A percentile compares a stretch with the other conserved stretches of the same genome.
Evolutionary conservation across 2,797 vertebrate genomes (phyloP).

Genomic region (Lacerta viridis): DNA sequence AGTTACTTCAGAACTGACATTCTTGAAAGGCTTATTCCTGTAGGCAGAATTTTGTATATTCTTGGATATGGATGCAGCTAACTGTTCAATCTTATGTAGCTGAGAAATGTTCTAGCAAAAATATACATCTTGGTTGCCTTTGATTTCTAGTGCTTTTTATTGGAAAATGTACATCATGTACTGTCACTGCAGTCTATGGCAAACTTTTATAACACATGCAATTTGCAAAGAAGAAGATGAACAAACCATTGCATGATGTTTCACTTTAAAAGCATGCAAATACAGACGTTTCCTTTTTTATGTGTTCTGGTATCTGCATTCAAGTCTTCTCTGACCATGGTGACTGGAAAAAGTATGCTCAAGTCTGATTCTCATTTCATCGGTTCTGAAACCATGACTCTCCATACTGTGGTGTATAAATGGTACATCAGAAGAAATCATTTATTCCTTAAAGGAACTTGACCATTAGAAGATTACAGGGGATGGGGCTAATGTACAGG

Average conservation of each 20-base stretch:
- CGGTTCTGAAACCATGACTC: constrained; percentile 63
- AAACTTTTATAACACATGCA: constrained; percentile 67
- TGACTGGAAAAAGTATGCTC: constrained; percentile 67
- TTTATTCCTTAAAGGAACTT: constrained; percentile 60
- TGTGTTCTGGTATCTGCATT: constrained; percentile 64
- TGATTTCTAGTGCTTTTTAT: constrained; percentile 68
- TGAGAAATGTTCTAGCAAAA: constrained; percentile 61
- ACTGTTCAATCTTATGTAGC: constrained; percentile 69
- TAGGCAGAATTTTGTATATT: constrained; percentile 66
- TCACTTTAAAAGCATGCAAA: constrained; percentile 70
- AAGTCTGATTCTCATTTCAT: constrained; percentile 53
- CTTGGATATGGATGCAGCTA: constrained; percentile 68
- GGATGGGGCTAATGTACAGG: constrained; percentile 52
- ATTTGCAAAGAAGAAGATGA: constrained; percentile 64
- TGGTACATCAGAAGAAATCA: constrained; percentile 50
- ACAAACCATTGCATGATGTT: constrained; percentile 68
- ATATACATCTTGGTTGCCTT: constrained; percentile 66
- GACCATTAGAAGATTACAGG: constrained; percentile 48
- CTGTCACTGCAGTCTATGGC: constrained; percentile 66
- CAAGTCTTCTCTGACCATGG: constrained; percentile 58
- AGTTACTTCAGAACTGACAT: constrained; percentile 67
- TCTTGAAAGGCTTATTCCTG: constrained; percentile 57
- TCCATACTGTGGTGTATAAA: constrained; percentile 55
- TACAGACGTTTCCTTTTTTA: constrained; percentile 62
- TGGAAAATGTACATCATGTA: constrained; percentile 46